Evolutionary conservation across 2,113 vertebrate species (phyloP).

Genomic region (Taxidea taxus): DNA sequence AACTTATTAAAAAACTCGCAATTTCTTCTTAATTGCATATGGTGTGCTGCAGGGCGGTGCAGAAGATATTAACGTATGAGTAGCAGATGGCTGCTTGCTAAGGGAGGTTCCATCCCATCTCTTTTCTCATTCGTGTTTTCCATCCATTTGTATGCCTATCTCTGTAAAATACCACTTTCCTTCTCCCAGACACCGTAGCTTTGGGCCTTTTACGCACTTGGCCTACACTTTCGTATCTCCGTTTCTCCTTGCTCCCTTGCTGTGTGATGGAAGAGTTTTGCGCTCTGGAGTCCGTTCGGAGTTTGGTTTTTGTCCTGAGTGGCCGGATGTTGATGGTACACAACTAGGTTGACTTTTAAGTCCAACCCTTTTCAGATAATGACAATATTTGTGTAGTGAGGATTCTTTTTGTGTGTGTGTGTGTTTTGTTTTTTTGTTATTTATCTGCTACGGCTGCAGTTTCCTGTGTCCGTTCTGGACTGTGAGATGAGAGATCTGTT

Average conservation of each 20-base stretch:
- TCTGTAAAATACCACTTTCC: slow-evolving; percentile 17
- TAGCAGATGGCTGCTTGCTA: slow-evolving; percentile 72
- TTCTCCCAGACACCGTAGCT: slow-evolving; percentile 24
- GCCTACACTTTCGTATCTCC: background rate
- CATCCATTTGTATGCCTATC: slow-evolving; percentile 53
- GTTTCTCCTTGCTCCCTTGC: slow-evolving; percentile 6
- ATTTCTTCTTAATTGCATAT: slow-evolving; percentile 74
- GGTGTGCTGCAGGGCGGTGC: slow-evolving; percentile 61
- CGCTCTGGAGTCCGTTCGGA: background rate
- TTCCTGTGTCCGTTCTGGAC: background rate
- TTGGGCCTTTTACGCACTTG: background rate
- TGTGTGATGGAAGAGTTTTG: background rate
- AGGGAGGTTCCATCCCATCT: slow-evolving; percentile 44
- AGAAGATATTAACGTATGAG: slow-evolving; percentile 76
- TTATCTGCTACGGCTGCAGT: background rate
- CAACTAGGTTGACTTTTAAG: background rate
- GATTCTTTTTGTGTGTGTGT: no score
- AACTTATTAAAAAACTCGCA: slow-evolving; percentile 47
- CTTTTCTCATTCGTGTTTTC: slow-evolving; percentile 65
- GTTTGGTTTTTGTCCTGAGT: background rate
- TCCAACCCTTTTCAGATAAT: background rate
- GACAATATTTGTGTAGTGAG: background rate
- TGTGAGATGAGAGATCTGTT: background rate
- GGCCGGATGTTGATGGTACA: background rate
- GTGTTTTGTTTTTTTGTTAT: background rate